A percentile compares a stretch with the other conserved stretches of the same genome.
Evolutionary conservation across 2,113 vertebrate species (phyloP).

Genomic region (Melierax canorus): DNA sequence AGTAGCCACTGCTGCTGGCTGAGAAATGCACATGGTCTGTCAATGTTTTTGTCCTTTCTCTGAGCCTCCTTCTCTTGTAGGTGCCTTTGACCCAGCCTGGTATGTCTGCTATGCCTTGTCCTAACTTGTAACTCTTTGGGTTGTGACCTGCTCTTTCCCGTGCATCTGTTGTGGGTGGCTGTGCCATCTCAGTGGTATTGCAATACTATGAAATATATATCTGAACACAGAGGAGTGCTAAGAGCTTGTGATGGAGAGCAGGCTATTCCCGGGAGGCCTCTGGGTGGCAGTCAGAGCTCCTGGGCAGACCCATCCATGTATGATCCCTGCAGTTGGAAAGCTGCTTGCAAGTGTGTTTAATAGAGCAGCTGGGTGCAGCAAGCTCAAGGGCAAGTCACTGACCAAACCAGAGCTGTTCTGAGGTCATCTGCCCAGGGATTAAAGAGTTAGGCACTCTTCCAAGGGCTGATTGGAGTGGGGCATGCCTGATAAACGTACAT

Average conservation of each 20-base stretch:
- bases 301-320: accelerated
- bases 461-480: background rate
- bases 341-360: background rate
- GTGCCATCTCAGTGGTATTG: background rate
- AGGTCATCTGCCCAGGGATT: background rate
- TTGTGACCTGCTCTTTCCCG: background rate
- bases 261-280: background rate
- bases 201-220: accelerated
- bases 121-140: background rate
- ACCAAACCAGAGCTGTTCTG: background rate
- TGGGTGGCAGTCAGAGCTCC: background rate
- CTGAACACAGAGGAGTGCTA: background rate
- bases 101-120: background rate
- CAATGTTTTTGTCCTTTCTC: background rate
- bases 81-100: background rate
- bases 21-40: background rate
- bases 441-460: background rate
- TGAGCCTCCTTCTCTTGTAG: background rate
- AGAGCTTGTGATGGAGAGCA: background rate
- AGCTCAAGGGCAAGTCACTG: background rate
- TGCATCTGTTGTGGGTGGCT: background rate
- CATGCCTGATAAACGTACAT: background rate
- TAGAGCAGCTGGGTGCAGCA: background rate
- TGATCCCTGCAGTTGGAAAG: background rate
- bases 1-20: background rate